Evolutionary conservation across 2,797 vertebrate species (phyloP), one percentile per base, ranked within the genome.

Genomic region (Lerista edwardsae): DNA sequence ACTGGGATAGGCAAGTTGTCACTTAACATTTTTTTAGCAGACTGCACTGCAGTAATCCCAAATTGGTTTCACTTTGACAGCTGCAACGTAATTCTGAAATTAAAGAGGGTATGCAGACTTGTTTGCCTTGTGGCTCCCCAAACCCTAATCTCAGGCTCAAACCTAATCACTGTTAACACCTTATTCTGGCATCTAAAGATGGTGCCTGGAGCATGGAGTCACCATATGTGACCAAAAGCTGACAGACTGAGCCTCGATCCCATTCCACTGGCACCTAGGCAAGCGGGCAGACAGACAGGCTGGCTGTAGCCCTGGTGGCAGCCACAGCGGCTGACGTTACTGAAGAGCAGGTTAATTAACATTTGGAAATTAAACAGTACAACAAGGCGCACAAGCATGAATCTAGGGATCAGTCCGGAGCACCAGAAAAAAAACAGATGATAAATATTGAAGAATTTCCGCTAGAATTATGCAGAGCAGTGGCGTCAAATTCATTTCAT

Each of bases 271-370:
- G 47, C 75, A 76, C 29, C 39, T 21, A 34, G 61, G 15, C 39
- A 59, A 72, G 51, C 36, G 86, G 86, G 83, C 65, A 84, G 68
- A 31, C 31, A 83, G 82, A 14, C 44, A 67, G 69, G 72, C 47
- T 86, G 87, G 80, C 75, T 79, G 6, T 0, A 0, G 59, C 71
- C 34, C 41, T 25, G 29, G 67, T 29, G 82, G 69, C 31, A 73
- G 72, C 27, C 84, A 59, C 62, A 79, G 8, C 61, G 29, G 4
- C 68, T 79, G 71, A 71, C 36, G 71, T 86, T 86, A 89, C 79
- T 64, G 31, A 79, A 90, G 62, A 31, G 75, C 29, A 79, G 51
- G 84, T 47, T 74, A 90, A 87, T 82, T 81, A 86, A 75, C 51
- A 25, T 72, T 47, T 80, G 79, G 78, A 83, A 91, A 89, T 83